Percentiles rank a stretch among this genome's conserved stretches.
phyloP scores from a whole-genome alignment of 2,888 invertebrate genomes.

The Gerris lacustris region DNA sequence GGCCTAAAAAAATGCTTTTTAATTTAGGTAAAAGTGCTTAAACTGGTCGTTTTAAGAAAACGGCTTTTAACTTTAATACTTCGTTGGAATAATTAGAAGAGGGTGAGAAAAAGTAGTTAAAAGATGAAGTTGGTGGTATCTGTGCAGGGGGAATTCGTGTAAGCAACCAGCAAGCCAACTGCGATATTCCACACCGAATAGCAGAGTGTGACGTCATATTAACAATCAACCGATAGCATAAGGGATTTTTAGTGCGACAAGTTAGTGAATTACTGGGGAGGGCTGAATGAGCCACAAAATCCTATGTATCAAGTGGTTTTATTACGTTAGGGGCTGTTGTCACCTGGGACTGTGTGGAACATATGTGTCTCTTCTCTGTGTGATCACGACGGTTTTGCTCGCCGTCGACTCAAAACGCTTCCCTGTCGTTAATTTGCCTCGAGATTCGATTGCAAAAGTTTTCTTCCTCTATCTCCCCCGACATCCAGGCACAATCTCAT shows the following conservation, averaged over 20 bases:
- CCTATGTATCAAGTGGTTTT: background rate
- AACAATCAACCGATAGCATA: no score
- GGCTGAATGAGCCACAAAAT: no score
- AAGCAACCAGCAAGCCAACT: no score
- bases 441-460: background rate
- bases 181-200: no score
- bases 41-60: background rate
- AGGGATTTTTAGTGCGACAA: no score
- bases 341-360: background rate
- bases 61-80: background rate
- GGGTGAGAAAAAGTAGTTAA: no score
- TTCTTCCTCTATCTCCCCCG: background rate
- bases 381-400: background rate
- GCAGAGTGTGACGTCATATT: no score
- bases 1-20: background rate
- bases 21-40: conserved; percentile 3
- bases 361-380: background rate
- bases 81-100: background rate
- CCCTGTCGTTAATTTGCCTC: background rate
- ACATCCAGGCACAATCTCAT: background rate
- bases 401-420: background rate
- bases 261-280: no score
- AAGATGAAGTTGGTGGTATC: no score
- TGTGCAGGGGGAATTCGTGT: no score
- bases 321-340: background rate